Percentiles rank a stretch among this genome's conserved stretches.
These are phyloP conservation scores for Cololabis saira DNA, from an alignment of 2,113 vertebrate genomes.

Conservation along the genomic window DNA sequence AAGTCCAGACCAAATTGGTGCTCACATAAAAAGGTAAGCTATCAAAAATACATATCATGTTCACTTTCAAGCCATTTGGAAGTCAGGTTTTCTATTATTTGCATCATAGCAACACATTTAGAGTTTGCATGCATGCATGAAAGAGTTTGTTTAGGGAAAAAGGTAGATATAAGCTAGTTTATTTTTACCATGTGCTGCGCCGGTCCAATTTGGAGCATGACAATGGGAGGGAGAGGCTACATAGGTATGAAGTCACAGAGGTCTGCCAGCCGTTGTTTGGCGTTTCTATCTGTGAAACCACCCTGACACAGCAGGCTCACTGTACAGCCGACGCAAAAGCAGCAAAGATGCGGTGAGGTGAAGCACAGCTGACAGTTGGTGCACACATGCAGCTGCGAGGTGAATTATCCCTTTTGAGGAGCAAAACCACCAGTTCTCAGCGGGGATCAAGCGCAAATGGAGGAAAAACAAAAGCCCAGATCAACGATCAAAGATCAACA, in stretches of 20 bases:
- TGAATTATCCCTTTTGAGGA: conserved; percentile 33
- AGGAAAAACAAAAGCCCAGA: conserved; percentile 9
- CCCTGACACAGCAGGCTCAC: conserved; percentile 20
- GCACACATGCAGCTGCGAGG: conserved; percentile 33
- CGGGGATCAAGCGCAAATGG: neutral
- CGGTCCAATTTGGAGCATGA: neutral
- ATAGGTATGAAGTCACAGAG: conserved; percentile 8
- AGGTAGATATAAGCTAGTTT: neutral
- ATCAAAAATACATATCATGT: no score
- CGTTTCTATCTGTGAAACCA: conserved; percentile 36
- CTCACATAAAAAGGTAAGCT: no score
- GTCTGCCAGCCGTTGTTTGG: conserved; percentile 26
- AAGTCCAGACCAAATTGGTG: no score
- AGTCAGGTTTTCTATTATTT: no score
- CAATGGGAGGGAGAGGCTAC: neutral
- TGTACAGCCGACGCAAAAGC: conserved; percentile 19
- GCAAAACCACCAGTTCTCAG: conserved; percentile 13
- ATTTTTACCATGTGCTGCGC: conserved; percentile 32
- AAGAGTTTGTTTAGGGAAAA: no score
- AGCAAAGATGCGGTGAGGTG: conserved; percentile 31
- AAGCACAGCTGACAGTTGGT: conserved; percentile 49
- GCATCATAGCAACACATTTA: no score
- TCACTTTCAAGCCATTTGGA: no score
- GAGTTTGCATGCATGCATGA: neutral
- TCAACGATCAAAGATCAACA: conserved; percentile 5